These are phyloP conservation scores for Anoplius nigerrimus DNA, from an alignment of 2,888 invertebrate genomes.

Conservation along the genomic window DNA sequence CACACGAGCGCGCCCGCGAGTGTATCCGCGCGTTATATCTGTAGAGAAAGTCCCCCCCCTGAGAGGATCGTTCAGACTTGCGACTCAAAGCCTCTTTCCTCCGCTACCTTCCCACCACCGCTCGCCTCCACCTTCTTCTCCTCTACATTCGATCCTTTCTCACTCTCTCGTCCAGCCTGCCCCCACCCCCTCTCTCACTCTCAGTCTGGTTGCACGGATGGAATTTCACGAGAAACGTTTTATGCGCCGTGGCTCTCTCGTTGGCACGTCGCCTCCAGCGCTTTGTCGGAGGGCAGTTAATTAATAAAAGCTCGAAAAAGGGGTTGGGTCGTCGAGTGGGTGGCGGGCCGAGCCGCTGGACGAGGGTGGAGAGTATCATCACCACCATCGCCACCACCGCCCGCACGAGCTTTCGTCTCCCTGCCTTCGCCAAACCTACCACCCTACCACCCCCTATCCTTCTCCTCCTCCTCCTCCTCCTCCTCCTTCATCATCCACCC, in stretches of 20 bases:
- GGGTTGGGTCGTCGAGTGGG: conserved; percentile 12
- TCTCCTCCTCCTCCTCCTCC: not conserved
- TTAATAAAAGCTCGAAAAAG: conserved; percentile 60
- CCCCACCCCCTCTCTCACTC: conserved; percentile 3
- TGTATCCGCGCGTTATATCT: conserved; percentile 6
- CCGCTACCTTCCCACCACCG: conserved; percentile 15
- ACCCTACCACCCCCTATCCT: not conserved
- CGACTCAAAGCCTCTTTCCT: conserved; percentile 16
- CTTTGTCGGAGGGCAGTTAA: conserved; percentile 60
- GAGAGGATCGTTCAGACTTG: conserved; percentile 33
- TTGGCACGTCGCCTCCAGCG: conserved; percentile 54
- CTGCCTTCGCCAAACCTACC: not conserved
- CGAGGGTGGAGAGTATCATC: conserved; percentile 2
- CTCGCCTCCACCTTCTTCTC: not conserved
- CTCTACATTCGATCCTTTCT: not conserved
- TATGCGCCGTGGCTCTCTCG: conserved; percentile 40
- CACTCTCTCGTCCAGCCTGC: not conserved
- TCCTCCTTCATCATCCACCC: not conserved
- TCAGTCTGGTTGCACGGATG: conserved; percentile 36
- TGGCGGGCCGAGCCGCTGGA: not conserved
- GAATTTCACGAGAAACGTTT: conserved; percentile 57
- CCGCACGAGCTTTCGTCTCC: not conserved
- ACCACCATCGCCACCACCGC: no score
- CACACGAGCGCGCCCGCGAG: conserved; percentile 1
- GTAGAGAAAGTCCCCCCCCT: not conserved